phyloP scores from a whole-genome alignment of 2,888 invertebrate genomes.

The Plebejus melissa region DNA sequence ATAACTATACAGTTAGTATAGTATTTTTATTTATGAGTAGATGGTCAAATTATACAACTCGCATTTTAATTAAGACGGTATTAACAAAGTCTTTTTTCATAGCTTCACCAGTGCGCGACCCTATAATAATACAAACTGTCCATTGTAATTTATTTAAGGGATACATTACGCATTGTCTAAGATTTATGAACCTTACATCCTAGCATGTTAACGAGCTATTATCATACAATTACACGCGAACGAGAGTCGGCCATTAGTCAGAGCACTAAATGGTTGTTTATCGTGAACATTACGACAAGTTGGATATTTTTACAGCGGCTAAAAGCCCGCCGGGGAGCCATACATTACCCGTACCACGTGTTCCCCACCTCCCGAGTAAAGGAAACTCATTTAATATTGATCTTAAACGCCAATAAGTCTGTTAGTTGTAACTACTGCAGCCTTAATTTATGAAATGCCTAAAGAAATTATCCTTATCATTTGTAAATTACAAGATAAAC shows the following conservation, averaged over 20 bases:
- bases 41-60: no score
- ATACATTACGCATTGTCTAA: constrained; percentile 6
- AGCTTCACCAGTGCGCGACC: not conserved
- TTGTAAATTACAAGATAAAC: no score
- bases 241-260: constrained; percentile 22
- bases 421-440: not conserved
- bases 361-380: not conserved
- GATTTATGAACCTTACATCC: not conserved
- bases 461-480: no score
- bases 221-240: constrained; percentile 22
- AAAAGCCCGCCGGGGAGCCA: constrained; percentile 29
- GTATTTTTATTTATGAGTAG: no score
- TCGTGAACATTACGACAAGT: constrained; percentile 28
- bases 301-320: constrained; percentile 29
- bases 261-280: constrained; percentile 26
- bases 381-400: constrained; percentile 21
- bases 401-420: constrained; percentile 10
- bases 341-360: constrained; percentile 26
- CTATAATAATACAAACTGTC: not conserved
- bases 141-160: not conserved
- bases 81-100: not conserved
- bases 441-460: not conserved
- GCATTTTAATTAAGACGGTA: not conserved
- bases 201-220: constrained; percentile 27
- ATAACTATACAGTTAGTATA: no score